phyloP scores from a whole-genome alignment of 2,888 invertebrate species.

The Neoaliturus tenellus region DNA sequence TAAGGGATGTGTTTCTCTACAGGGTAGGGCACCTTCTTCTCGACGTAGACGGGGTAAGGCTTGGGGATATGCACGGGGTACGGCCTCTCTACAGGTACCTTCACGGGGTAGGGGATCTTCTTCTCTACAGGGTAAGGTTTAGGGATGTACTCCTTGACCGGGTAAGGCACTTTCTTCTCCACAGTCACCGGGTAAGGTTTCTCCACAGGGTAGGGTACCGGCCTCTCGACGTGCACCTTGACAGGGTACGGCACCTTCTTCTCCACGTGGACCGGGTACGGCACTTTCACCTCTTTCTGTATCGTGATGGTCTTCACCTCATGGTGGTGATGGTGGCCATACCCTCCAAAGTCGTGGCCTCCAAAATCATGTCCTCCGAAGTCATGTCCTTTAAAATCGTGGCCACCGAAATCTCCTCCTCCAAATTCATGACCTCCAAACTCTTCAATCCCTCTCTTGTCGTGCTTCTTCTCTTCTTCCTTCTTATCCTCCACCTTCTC shows the following conservation, averaged over 20 bases:
- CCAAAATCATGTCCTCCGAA: constrained; percentile 57
- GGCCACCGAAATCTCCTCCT: constrained; percentile 57
- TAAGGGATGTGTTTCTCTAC: constrained; percentile 73
- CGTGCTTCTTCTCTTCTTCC: constrained; percentile 65
- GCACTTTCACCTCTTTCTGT: constrained; percentile 84
- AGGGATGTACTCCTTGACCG: constrained; percentile 81
- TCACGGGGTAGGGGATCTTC: constrained; percentile 77
- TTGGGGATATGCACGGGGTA: constrained; percentile 82
- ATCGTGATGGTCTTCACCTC: constrained; percentile 84
- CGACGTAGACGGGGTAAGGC: constrained; percentile 86
- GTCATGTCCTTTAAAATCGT: constrained; percentile 45
- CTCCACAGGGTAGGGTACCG: constrained; percentile 84
- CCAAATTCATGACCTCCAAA: constrained; percentile 71
- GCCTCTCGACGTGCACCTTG: constrained; percentile 74
- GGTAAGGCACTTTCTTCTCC: constrained; percentile 76
- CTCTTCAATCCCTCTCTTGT: constrained; percentile 75
- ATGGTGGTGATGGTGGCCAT: constrained; percentile 71
- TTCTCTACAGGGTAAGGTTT: constrained; percentile 69
- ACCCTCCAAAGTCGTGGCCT: constrained; percentile 46
- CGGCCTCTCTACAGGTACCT: constrained; percentile 77
- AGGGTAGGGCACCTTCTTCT: constrained; percentile 76
- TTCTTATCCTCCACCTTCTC: constrained; percentile 58
- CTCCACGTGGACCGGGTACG: constrained; percentile 78
- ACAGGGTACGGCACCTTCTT: constrained; percentile 84
- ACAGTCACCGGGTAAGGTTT: constrained; percentile 82